Conservation (phyloP, 2,888 invertebrate genomes). For the Lasioglossum lativentre region DNA sequence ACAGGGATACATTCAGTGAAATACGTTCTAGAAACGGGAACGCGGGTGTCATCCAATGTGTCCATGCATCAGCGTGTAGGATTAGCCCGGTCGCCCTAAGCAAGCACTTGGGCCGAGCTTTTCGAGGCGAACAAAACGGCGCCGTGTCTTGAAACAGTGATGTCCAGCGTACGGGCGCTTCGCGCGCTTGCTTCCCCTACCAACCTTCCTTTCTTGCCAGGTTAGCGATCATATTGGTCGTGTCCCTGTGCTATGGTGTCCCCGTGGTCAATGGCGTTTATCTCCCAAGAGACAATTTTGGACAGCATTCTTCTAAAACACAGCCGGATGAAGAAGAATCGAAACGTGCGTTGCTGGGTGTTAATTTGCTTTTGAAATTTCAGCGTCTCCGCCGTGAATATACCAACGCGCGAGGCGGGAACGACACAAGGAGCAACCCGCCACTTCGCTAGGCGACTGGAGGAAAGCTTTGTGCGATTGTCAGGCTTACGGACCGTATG, state of each 20-base stretch:
- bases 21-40: slow-evolving; percentile 66
- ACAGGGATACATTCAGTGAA: slow-evolving; percentile 26
- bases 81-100: slow-evolving; percentile 75
- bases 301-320: background rate
- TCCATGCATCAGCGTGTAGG: slow-evolving; percentile 76
- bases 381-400: slow-evolving; percentile 25
- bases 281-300: background rate
- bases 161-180: background rate
- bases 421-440: background rate
- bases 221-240: background rate
- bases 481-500: no score
- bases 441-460: slow-evolving; percentile 2
- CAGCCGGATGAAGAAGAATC: background rate
- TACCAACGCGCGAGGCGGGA: background rate
- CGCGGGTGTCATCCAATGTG: slow-evolving; percentile 73
- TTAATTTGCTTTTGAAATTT: slow-evolving; percentile 26
- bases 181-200: background rate
- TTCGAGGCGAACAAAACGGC: slow-evolving; percentile 54
- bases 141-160: slow-evolving; percentile 59
- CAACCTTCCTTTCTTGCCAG: background rate
- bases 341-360: background rate
- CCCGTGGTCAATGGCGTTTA: background rate
- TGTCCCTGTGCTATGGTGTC: background rate
- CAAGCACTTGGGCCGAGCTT: slow-evolving; percentile 60
- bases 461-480: slow-evolving; percentile 45